Percentiles rank a stretch among this genome's conserved stretches.
These are phyloP conservation scores for Pantherophis alleghaniensis DNA, from an alignment of 2,797 vertebrate genomes.

Conservation along the genomic window DNA sequence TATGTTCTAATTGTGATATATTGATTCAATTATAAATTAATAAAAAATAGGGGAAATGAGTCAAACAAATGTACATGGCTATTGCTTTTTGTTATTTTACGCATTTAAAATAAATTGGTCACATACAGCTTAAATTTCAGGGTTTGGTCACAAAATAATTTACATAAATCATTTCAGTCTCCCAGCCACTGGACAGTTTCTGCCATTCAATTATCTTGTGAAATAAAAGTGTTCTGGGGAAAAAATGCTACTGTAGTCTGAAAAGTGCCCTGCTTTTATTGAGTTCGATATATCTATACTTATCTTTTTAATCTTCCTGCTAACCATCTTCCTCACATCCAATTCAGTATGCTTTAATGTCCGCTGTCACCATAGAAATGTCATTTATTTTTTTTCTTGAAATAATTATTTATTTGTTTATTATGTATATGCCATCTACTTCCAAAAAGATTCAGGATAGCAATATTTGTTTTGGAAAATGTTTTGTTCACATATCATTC, in stretches of 20 bases:
- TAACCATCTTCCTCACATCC: background rate
- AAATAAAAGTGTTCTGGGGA: background rate
- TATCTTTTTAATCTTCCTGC: constrained; percentile 2
- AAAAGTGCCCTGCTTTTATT: constrained; percentile 18
- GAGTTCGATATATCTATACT: background rate
- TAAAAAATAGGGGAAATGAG: background rate
- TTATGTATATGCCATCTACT: background rate
- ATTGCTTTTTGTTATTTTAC: constrained; percentile 6
- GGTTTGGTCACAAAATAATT: constrained; percentile 27
- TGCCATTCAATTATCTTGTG: constrained; percentile 5
- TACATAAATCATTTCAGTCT: background rate
- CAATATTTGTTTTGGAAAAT: background rate
- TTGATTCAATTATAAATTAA: background rate
- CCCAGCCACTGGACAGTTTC: background rate
- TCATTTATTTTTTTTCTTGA: background rate
- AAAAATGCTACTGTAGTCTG: background rate
- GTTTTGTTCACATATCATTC: background rate
- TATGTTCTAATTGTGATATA: background rate
- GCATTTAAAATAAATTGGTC: constrained; percentile 44
- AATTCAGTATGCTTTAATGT: background rate
- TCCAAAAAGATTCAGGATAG: background rate
- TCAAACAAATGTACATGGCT: background rate
- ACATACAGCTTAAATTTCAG: background rate
- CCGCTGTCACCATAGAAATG: background rate
- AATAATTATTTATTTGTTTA: background rate